A percentile compares a stretch with the other conserved stretches of the same genome.
Evolutionary conservation across 2,113 vertebrate species (phyloP).

Genomic region (Thomomys bottae): DNA sequence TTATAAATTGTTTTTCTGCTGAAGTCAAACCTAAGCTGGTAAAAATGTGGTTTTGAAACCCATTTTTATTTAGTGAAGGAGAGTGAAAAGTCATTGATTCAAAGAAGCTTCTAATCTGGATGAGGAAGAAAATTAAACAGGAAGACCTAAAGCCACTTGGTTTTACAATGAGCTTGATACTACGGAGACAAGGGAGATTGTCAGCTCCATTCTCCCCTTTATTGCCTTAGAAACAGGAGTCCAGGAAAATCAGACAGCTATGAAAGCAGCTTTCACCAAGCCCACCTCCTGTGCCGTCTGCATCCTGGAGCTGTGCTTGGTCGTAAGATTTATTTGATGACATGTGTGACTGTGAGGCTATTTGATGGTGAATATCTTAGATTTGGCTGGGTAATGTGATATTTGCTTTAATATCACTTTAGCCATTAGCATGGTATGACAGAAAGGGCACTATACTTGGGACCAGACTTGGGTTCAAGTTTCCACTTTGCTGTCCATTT

Average conservation of each 20-base stretch:
- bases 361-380: conserved; percentile 31
- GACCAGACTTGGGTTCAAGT: conserved; percentile 59
- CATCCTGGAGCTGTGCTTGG: neutral
- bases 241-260: neutral
- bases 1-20: neutral
- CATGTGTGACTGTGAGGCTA: conserved; percentile 52
- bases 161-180: neutral
- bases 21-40: neutral
- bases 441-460: conserved; percentile 69
- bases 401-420: conserved; percentile 70
- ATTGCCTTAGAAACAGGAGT: neutral
- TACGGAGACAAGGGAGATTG: neutral
- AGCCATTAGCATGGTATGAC: conserved; percentile 13
- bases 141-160: neutral
- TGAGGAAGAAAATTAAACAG: neutral
- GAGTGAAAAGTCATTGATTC: neutral
- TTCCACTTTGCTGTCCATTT: conserved; percentile 45
- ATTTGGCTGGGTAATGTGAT: conserved; percentile 67
- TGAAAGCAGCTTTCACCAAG: neutral
- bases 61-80: neutral
- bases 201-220: neutral
- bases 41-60: neutral
- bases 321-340: conserved; percentile 51
- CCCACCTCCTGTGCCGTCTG: fast-evolving
- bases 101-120: neutral